Percentiles rank a stretch among this genome's conserved stretches.
Conservation (phyloP, 2,888 invertebrate genomes). For the Epirrhoe alternata region DNA sequence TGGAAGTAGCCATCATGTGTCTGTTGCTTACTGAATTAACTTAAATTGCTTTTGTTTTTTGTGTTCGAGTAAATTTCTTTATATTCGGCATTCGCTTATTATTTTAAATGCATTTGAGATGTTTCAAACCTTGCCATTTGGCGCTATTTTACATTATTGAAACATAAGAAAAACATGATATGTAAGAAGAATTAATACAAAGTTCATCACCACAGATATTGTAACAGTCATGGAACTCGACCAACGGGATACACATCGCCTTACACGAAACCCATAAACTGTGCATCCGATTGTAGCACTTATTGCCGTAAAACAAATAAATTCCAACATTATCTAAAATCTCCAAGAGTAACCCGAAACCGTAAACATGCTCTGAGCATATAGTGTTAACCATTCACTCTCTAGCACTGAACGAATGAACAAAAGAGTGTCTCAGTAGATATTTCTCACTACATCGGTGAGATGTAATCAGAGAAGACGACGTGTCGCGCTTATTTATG, state of each 20-base stretch:
- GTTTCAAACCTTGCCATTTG: neutral
- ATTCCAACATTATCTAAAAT: conserved; percentile 80
- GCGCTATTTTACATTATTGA: too few species aligned
- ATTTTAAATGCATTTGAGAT: conserved; percentile 1
- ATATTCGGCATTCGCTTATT: conserved; percentile 65
- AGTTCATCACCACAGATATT: neutral
- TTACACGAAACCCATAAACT: conserved; percentile 65
- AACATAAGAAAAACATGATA: too few species aligned
- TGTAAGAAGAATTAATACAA: neutral
- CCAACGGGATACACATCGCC: conserved; percentile 46
- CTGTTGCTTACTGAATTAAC: conserved; percentile 83
- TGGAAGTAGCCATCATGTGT: conserved; percentile 78
- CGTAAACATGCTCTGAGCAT: conserved; percentile 80
- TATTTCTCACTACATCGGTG: conserved; percentile 85
- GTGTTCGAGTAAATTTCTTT: conserved; percentile 64
- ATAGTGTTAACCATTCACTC: conserved; percentile 81
- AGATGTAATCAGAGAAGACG: conserved; percentile 86
- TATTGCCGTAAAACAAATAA: conserved; percentile 81
- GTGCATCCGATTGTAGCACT: conserved; percentile 78
- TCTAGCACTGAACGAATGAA: conserved; percentile 82
- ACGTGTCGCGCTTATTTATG: conserved; percentile 85
- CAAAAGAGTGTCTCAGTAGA: conserved; percentile 81
- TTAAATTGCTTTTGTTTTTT: conserved; percentile 79
- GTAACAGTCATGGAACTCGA: conserved; percentile 26
- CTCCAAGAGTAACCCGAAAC: conserved; percentile 83